These are phyloP conservation scores for Clanis bilineata DNA, from an alignment of 2,888 invertebrate genomes.

Conservation along the genomic window DNA sequence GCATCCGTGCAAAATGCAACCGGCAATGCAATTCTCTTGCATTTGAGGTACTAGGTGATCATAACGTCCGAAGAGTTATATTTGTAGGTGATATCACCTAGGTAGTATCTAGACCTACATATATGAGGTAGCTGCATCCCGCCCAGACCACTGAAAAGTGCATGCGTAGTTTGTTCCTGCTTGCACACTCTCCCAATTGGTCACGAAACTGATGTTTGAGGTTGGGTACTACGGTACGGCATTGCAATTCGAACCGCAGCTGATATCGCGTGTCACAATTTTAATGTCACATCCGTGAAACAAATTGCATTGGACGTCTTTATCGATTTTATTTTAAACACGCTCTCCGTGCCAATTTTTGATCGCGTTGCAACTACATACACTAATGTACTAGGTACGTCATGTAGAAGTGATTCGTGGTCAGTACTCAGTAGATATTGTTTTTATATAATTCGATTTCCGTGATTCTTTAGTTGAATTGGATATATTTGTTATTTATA, in stretches of 20 bases:
- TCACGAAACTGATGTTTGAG: conserved; percentile 9
- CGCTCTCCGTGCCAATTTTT: neutral
- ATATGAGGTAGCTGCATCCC: conserved; percentile 1
- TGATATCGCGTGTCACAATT: neutral
- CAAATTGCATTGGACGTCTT: neutral
- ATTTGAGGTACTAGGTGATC: neutral
- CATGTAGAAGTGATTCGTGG: no score
- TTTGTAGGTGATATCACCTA: neutral
- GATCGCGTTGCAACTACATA: no score
- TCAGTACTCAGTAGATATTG: no score
- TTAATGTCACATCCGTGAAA: neutral
- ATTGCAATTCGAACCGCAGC: conserved; percentile 3
- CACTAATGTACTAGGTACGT: no score
- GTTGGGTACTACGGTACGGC: conserved; percentile 16
- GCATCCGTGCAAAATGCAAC: neutral
- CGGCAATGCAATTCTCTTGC: neutral
- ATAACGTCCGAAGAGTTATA: neutral
- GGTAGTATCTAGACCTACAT: neutral
- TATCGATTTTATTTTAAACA: neutral
- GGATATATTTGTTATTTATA: no score
- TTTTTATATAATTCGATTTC: no score
- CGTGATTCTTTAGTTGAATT: no score
- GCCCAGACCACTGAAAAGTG: conserved; percentile 4
- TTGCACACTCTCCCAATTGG: conserved; percentile 17
- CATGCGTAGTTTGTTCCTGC: conserved; percentile 13